Conservation (phyloP, 2,888 invertebrate species). For the Pachydiplax longipennis region DNA sequence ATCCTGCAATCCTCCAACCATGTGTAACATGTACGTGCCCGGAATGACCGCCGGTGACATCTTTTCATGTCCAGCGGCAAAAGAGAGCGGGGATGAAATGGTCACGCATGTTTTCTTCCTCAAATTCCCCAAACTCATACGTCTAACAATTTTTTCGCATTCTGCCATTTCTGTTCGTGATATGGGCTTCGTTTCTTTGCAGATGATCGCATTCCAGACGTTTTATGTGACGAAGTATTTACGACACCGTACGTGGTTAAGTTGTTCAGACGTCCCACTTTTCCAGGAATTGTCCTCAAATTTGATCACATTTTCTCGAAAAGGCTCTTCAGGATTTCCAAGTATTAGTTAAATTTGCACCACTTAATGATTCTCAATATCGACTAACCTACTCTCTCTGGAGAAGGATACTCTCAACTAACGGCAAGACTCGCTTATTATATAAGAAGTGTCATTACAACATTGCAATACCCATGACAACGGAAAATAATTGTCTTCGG, state of each 20-base stretch:
- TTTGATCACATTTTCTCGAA: neutral
- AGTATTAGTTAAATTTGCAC: neutral
- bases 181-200: neutral
- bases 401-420: too few species aligned
- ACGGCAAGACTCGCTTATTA: too few species aligned
- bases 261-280: too few species aligned
- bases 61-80: neutral
- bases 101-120: neutral
- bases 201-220: too few species aligned
- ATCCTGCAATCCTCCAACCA: neutral
- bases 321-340: neutral
- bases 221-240: too few species aligned
- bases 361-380: too few species aligned
- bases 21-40: neutral
- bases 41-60: constrained; percentile 16
- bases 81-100: neutral
- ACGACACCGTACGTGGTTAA: too few species aligned
- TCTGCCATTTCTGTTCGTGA: neutral
- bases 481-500: too few species aligned
- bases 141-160: neutral
- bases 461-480: too few species aligned
- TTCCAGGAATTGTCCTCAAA: too few species aligned
- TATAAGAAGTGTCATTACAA: too few species aligned
- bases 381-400: too few species aligned
- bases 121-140: neutral